A percentile compares a stretch with the other conserved stretches of the same genome.
These are phyloP conservation scores for Ophioninae sp. DNA, from an alignment of 2,888 invertebrate genomes.

Conservation along the genomic window DNA sequence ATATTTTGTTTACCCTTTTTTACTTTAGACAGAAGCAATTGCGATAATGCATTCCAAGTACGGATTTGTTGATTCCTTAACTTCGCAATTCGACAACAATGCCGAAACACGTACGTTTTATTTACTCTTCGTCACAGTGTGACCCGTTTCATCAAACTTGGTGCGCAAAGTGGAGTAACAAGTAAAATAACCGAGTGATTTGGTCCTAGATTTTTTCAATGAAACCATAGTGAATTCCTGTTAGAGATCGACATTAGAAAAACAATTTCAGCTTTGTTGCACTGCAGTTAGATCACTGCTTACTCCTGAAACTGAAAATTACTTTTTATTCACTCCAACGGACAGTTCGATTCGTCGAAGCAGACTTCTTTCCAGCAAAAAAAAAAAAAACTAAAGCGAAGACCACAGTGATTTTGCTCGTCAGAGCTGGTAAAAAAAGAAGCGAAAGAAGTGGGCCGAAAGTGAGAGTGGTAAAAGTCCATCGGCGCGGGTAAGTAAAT, in stretches of 20 bases:
- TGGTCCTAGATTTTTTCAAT: background rate
- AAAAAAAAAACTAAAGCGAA: background rate
- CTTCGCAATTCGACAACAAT: too few species aligned
- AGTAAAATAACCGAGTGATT: background rate
- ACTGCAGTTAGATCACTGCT: background rate
- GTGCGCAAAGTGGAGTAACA: background rate
- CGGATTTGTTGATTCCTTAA: too few species aligned
- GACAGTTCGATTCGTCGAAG: background rate
- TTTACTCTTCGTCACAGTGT: background rate
- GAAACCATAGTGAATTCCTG: background rate
- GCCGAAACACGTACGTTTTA: background rate
- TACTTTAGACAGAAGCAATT: background rate
- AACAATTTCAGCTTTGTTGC: background rate
- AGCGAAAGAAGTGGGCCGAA: background rate
- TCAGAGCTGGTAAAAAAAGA: background rate
- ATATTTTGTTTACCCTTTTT: too few species aligned
- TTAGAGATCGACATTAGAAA: background rate
- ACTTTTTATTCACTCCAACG: background rate
- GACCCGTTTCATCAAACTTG: background rate
- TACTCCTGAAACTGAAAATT: background rate
- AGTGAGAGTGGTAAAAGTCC: background rate
- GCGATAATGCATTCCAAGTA: background rate
- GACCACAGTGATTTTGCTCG: background rate
- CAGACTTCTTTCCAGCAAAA: background rate
- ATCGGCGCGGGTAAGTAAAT: background rate